phyloP scores from a whole-genome alignment of 1,140 invertebrate species.

The Rhopalosiphum maidis region DNA sequence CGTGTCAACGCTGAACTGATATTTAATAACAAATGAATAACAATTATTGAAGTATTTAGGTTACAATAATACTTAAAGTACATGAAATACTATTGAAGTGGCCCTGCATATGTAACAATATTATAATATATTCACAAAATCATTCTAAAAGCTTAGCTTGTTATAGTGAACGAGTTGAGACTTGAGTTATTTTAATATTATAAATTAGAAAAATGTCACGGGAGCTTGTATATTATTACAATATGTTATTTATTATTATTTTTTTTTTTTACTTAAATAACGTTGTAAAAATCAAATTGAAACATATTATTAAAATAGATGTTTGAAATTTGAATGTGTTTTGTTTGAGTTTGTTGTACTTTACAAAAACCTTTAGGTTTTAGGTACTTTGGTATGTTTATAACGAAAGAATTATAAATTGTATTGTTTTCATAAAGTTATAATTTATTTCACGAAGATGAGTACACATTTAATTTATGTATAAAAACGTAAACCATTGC shows the following conservation, averaged over 20 bases:
- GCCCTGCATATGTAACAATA: too few relatives aligned
- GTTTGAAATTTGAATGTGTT: not conserved
- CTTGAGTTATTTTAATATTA: not conserved
- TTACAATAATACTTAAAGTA: too few relatives aligned
- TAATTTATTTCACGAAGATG: not conserved
- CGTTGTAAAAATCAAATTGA: not conserved
- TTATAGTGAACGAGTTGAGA: not conserved
- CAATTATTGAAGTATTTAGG: too few relatives aligned
- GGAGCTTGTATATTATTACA: not conserved
- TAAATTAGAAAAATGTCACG: not conserved
- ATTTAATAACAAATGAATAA: too few relatives aligned
- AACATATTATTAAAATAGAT: not conserved
- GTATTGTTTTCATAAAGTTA: not conserved
- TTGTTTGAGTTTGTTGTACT: not conserved
- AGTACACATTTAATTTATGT: not conserved
- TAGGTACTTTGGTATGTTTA: not conserved
- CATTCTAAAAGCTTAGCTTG: not conserved
- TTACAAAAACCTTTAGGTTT: not conserved
- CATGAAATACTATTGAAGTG: too few relatives aligned
- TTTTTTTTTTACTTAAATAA: not conserved
- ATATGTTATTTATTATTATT: not conserved
- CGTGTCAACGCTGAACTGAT: too few relatives aligned
- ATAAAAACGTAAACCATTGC: not conserved
- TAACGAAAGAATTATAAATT: not conserved
- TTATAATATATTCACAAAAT: not conserved